Conservation (phyloP, 2,797 vertebrate species). For the Molothrus ater region DNA sequence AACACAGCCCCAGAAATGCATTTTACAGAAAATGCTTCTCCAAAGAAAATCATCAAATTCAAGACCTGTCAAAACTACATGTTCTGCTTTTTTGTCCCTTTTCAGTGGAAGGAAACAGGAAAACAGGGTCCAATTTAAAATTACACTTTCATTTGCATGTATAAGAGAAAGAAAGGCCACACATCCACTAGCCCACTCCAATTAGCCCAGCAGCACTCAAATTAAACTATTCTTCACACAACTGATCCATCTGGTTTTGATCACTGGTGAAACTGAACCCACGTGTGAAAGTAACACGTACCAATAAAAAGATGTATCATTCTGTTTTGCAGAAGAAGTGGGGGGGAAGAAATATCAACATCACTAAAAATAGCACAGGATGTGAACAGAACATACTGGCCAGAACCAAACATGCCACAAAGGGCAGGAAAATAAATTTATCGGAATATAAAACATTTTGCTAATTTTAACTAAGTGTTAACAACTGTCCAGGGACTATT, state of each 20-base stretch:
- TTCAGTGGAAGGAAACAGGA: not conserved
- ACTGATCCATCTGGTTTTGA: not conserved
- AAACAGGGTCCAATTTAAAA: not conserved
- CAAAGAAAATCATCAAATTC: not conserved
- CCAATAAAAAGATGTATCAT: not conserved
- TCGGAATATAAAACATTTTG: not conserved
- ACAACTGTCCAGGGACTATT: not conserved
- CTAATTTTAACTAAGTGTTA: slow-evolving; percentile 24
- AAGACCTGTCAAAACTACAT: not conserved
- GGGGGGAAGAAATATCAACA: not conserved
- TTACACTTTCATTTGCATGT: not conserved
- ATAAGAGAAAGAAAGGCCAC: not conserved
- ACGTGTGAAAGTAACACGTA: slow-evolving; percentile 1
- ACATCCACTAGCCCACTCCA: not conserved
- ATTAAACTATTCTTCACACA: not conserved
- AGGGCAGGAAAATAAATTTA: not conserved
- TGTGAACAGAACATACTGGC: not conserved
- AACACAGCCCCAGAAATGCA: not conserved
- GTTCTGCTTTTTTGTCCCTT: not conserved
- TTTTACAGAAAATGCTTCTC: not conserved
- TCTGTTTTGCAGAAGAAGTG: not conserved
- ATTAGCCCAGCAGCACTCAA: not conserved
- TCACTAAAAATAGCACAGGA: slow-evolving; percentile 30
- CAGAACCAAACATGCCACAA: not conserved
- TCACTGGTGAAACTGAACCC: slow-evolving; percentile 28